Percentiles rank a stretch among this genome's conserved stretches.
phyloP scores from a whole-genome alignment of 1,140 invertebrate species.

The Danaus plexippus region DNA sequence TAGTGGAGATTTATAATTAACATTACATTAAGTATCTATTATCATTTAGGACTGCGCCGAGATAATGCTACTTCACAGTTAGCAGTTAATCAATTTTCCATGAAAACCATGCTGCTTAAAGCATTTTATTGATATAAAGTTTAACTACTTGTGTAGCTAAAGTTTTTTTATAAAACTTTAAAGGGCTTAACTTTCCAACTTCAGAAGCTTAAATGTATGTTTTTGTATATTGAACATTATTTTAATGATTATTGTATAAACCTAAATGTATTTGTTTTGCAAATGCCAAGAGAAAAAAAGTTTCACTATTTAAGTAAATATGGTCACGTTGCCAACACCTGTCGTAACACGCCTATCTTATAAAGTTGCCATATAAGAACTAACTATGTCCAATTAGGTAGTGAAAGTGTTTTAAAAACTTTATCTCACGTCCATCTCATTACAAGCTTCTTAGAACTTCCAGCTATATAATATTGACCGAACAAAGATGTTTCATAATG shows the following conservation, averaged over 20 bases:
- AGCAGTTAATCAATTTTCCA: slow-evolving; percentile 12
- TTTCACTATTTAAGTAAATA: slow-evolving; percentile 2
- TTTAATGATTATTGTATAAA: background rate
- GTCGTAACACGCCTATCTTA: slow-evolving; percentile 19
- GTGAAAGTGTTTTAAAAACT: slow-evolving; percentile 53
- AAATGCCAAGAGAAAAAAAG: background rate
- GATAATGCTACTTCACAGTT: slow-evolving; percentile 5
- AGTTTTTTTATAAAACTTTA: slow-evolving; percentile 12
- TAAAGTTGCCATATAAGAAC: slow-evolving; percentile 40
- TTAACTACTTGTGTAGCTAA: slow-evolving; percentile 1
- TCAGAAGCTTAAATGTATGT: background rate
- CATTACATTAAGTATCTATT: slow-evolving; percentile 9
- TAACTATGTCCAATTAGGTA: slow-evolving; percentile 45
- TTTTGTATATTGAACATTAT: too few relatives aligned
- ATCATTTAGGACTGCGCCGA: slow-evolving; percentile 6
- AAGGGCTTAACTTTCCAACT: background rate
- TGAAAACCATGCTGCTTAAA: slow-evolving; percentile 8
- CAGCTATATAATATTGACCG: too few relatives aligned
- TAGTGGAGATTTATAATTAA: slow-evolving; percentile 12
- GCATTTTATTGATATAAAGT: slow-evolving; percentile 2
- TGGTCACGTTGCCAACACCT: slow-evolving; percentile 9
- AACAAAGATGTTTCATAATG: too few relatives aligned
- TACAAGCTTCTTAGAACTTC: background rate
- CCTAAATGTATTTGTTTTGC: background rate
- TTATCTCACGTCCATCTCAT: slow-evolving; percentile 43